phyloP scores from a whole-genome alignment of 2,888 invertebrate genomes.

The Euplexia lucipara region DNA sequence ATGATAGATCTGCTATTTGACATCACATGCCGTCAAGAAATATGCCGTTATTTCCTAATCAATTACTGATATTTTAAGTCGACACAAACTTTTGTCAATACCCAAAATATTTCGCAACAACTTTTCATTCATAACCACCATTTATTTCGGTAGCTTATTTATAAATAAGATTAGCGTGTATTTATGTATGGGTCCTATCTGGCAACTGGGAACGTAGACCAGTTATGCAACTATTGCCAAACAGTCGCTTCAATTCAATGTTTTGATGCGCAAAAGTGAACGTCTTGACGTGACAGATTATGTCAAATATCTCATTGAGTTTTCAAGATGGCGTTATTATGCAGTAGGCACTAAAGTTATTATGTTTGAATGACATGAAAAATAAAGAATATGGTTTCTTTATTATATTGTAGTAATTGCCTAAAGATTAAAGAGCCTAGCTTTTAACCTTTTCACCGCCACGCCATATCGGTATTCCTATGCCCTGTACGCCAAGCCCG shows the following conservation, averaged over 20 bases:
- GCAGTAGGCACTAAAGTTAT: no score
- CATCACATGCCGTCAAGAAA: no score
- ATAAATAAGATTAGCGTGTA: constrained; percentile 20
- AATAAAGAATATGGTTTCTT: no score
- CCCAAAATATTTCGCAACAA: constrained; percentile 19
- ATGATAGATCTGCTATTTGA: no score
- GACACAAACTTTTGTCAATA: constrained; percentile 1
- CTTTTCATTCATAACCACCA: constrained; percentile 10
- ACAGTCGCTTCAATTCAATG: constrained; percentile 1
- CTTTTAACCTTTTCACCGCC: no score
- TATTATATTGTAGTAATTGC: no score
- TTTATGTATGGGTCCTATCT: constrained; percentile 5
- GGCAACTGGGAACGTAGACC: constrained; percentile 8
- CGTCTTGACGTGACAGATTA: constrained; percentile 5
- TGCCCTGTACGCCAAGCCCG: no score
- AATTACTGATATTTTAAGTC: not conserved
- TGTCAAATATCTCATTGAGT: constrained; percentile 26
- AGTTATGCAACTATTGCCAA: constrained; percentile 28
- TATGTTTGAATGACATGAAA: no score
- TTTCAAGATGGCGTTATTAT: constrained; percentile 30
- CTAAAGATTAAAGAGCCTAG: no score
- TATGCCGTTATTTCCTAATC: no score
- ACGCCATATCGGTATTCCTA: no score
- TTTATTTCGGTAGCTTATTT: not conserved
- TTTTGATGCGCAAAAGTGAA: constrained; percentile 26